Percentiles rank a stretch among this genome's conserved stretches.
These are phyloP conservation scores for Pteromalus puparum DNA, from an alignment of 1,140 invertebrate genomes.

Conservation along the genomic window DNA sequence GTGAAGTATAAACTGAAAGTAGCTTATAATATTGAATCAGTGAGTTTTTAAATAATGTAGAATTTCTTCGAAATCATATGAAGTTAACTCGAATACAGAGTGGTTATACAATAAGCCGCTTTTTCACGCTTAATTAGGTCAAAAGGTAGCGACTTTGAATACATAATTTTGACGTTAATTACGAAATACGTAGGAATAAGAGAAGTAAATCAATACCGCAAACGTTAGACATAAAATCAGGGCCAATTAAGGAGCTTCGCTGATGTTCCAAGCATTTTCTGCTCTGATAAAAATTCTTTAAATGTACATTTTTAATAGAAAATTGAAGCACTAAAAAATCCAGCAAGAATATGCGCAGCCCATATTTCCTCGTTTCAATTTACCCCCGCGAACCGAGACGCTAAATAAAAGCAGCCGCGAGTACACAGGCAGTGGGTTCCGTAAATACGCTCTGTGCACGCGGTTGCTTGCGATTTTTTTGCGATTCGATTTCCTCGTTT, in stretches of 20 bases:
- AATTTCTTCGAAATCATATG: no score
- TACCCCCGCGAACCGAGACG: background rate
- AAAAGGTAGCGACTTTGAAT: no score
- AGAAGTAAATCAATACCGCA: background rate
- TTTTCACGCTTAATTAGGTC: no score
- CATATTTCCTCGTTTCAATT: background rate
- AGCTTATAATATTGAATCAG: no score
- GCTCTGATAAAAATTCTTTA: background rate
- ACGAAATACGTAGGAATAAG: no score
- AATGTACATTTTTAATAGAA: background rate
- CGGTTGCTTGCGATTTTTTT: slow-evolving; percentile 3
- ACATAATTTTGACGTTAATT: no score
- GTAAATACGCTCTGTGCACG: background rate
- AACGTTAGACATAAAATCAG: background rate
- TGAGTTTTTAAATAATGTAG: no score
- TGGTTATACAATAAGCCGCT: no score
- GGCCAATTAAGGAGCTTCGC: background rate
- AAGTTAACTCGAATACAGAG: no score
- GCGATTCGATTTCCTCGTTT: slow-evolving; percentile 11
- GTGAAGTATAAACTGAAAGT: no score
- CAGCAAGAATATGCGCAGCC: background rate
- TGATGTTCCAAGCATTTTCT: background rate
- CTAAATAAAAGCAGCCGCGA: background rate
- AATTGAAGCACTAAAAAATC: background rate
- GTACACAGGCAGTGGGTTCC: background rate